A percentile compares a stretch with the other conserved stretches of the same genome.
phyloP scores from a whole-genome alignment of 2,888 invertebrate genomes.

The Ormia ochracea region DNA sequence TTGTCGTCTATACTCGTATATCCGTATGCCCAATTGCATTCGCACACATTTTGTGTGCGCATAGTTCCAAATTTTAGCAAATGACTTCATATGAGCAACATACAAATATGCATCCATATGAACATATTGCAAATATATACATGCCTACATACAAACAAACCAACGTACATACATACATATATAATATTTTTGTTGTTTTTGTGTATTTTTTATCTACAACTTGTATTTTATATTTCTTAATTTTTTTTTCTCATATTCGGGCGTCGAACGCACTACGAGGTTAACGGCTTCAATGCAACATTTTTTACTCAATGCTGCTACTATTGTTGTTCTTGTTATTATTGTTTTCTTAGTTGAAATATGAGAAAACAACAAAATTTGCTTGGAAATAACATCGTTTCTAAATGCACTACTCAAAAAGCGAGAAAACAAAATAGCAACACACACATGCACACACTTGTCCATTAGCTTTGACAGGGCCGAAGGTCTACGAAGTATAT shows the following conservation, averaged over 20 bases:
- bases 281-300: conserved; percentile 76
- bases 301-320: conserved; percentile 64
- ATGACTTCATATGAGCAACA: conserved; percentile 70
- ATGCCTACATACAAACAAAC: no score
- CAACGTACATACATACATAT: neutral
- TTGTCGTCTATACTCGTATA: conserved; percentile 5
- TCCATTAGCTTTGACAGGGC: neutral
- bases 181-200: conserved; percentile 26
- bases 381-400: conserved; percentile 49
- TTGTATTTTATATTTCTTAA: conserved; percentile 48
- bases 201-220: conserved; percentile 56
- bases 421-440: conserved; percentile 6
- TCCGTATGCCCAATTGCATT: conserved; percentile 13
- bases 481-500: conserved; percentile 33
- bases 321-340: conserved; percentile 41
- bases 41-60: conserved; percentile 58
- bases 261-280: conserved; percentile 72
- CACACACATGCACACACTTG: neutral
- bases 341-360: conserved; percentile 50
- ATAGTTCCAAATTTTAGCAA: conserved; percentile 70
- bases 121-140: no score
- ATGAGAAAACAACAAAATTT: conserved; percentile 49
- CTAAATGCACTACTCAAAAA: conserved; percentile 45
- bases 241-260: conserved; percentile 63
- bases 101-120: neutral